These are phyloP conservation scores for Thunnus thynnus DNA, from an alignment of 2,113 vertebrate species.

Conservation along the genomic window DNA sequence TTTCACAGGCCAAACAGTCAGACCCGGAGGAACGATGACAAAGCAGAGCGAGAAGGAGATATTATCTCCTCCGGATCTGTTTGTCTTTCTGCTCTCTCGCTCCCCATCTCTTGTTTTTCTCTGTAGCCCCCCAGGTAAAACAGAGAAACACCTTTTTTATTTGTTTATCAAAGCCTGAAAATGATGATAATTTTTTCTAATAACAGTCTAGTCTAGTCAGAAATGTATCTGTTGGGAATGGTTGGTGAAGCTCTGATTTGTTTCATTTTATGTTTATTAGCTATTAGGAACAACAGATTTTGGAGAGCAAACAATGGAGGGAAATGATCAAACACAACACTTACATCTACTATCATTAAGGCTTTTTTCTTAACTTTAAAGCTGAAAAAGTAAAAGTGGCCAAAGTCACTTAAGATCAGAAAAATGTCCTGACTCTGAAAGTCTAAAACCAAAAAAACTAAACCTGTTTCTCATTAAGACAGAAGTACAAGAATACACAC, in stretches of 20 bases:
- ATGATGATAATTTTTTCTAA: slow-evolving; percentile 67
- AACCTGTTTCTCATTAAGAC: neutral
- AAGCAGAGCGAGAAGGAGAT: slow-evolving; percentile 29
- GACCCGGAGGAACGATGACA: slow-evolving; percentile 52
- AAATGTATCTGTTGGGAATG: slow-evolving; percentile 56
- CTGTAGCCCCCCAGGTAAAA: slow-evolving; percentile 39
- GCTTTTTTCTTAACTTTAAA: neutral
- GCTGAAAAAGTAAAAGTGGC: neutral
- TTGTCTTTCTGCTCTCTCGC: slow-evolving; percentile 43
- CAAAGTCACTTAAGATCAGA: neutral
- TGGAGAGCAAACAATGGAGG: slow-evolving; percentile 50
- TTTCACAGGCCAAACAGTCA: slow-evolving; percentile 58
- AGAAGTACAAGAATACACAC: slow-evolving; percentile 17
- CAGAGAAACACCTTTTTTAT: slow-evolving; percentile 76
- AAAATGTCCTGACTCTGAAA: slow-evolving; percentile 5
- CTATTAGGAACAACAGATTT: slow-evolving; percentile 52
- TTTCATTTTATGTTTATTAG: slow-evolving; percentile 68
- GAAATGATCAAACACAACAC: slow-evolving; percentile 11
- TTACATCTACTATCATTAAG: slow-evolving; percentile 5
- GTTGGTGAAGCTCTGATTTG: slow-evolving; percentile 61
- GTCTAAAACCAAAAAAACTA: neutral
- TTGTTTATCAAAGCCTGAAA: slow-evolving; percentile 66
- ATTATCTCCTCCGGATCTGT: slow-evolving; percentile 62
- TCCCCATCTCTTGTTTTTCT: neutral
- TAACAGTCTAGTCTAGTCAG: slow-evolving; percentile 35